These are phyloP conservation scores for Platysteira castanea DNA, from an alignment of 2,113 vertebrate species.

Conservation along the genomic window DNA sequence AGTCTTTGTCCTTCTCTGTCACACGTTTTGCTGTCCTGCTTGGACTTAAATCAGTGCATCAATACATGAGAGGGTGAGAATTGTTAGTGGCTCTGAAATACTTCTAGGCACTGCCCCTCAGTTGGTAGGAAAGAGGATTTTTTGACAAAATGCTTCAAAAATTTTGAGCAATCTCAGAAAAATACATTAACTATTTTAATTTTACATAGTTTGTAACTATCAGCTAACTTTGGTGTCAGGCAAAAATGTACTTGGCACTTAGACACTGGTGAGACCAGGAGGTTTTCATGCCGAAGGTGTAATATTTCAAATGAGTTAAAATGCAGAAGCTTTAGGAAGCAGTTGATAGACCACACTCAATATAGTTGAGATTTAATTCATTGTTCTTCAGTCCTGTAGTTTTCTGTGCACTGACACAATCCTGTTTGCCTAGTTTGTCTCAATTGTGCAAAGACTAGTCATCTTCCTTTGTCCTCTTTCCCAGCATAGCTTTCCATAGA, in stretches of 20 bases:
- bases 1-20: not conserved
- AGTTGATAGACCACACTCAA: fast-evolving
- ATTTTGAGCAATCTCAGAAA: not conserved
- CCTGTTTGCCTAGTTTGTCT: not conserved
- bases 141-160: not conserved
- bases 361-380: not conserved
- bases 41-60: not conserved
- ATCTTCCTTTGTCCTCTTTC: not conserved
- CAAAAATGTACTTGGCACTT: not conserved
- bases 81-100: not conserved
- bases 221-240: not conserved
- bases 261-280: not conserved
- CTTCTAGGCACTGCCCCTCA: not conserved
- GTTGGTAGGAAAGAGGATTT: not conserved
- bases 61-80: not conserved
- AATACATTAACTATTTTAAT: not conserved
- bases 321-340: not conserved
- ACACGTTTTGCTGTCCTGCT: not conserved
- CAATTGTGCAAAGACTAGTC: not conserved
- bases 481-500: not conserved
- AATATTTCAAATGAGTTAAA: not conserved
- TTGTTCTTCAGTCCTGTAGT: not conserved
- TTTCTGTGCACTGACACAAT: not conserved
- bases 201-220: not conserved
- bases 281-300: not conserved